phyloP scores from a whole-genome alignment of 1,140 invertebrate genomes.

The Drosophila pseudoananassae region DNA sequence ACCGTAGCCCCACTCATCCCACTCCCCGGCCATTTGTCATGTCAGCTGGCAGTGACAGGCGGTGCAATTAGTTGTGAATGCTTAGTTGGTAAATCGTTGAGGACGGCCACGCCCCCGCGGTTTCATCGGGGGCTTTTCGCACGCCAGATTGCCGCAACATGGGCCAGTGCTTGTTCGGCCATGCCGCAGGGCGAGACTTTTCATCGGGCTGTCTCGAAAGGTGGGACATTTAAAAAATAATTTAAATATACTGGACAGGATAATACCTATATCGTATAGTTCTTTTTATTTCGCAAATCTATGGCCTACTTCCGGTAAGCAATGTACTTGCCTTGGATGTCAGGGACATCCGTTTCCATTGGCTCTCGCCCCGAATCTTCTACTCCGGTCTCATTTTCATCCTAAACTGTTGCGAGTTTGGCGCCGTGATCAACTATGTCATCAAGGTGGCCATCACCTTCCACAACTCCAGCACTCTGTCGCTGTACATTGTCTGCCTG shows the following conservation, averaged over 20 bases:
- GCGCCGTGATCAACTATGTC: conserved; percentile 55
- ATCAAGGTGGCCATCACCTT: conserved; percentile 57
- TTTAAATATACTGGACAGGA: neutral
- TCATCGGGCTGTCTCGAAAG: conserved; percentile 63
- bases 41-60: conserved; percentile 62
- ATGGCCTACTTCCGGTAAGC: conserved; percentile 65
- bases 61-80: conserved; percentile 65
- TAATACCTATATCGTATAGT: conserved; percentile 41
- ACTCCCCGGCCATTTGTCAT: conserved; percentile 55
- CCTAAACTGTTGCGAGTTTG: conserved; percentile 65
- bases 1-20: conserved; percentile 5
- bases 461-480: conserved; percentile 67
- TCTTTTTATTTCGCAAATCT: conserved; percentile 73
- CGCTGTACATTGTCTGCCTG: conserved; percentile 69
- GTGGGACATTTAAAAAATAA: conserved; percentile 16
- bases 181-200: conserved; percentile 73
- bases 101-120: conserved; percentile 45
- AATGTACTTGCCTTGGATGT: conserved; percentile 53
- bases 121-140: conserved; percentile 3
- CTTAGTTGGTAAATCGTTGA: conserved; percentile 55
- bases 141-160: conserved; percentile 8
- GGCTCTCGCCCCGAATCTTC: conserved; percentile 51
- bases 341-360: conserved; percentile 48
- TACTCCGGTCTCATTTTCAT: conserved; percentile 56
- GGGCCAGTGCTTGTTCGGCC: conserved; percentile 41